Evolutionary conservation across 2,113 vertebrate genomes (phyloP).

Genomic region (Hippocampus zosterae): DNA sequence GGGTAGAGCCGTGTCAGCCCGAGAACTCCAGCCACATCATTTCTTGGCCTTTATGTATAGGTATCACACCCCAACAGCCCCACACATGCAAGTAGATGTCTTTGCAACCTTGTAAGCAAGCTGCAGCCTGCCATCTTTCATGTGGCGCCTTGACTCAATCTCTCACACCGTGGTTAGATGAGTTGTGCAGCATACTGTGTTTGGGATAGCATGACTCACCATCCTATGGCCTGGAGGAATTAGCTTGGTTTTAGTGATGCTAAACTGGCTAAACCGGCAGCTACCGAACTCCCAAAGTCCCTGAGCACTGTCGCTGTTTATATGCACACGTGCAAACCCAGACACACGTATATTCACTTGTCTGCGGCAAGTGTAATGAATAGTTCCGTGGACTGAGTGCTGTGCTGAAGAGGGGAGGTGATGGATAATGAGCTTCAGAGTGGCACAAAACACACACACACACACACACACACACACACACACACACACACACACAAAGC

Average conservation of each 20-base stretch:
- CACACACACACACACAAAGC: conserved; percentile 16
- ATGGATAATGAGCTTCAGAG: conserved; percentile 63
- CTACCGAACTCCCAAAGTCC: conserved; percentile 48
- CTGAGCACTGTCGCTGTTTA: conserved; percentile 40
- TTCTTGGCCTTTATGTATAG: conserved; percentile 59
- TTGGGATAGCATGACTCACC: conserved; percentile 51
- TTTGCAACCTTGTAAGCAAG: conserved; percentile 55
- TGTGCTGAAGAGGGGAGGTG: conserved; percentile 53
- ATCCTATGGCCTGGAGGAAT: conserved; percentile 47
- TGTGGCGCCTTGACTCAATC: conserved; percentile 56
- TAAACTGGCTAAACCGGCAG: conserved; percentile 40
- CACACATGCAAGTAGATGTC: conserved; percentile 58
- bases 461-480: conserved; percentile 28
- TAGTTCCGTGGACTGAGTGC: conserved; percentile 49
- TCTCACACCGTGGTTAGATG: conserved; percentile 34
- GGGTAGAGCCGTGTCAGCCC: conserved; percentile 45
- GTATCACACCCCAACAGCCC: conserved; percentile 50
- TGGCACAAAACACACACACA: conserved; percentile 49
- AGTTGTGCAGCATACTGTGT: conserved; percentile 30
- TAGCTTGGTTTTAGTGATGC: conserved; percentile 44
- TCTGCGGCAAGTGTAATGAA: conserved; percentile 58
- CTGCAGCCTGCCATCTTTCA: conserved; percentile 63
- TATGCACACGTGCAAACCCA: conserved; percentile 30
- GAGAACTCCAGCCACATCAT: conserved; percentile 47
- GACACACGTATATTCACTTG: conserved; percentile 41